These are phyloP conservation scores for Coptodon rendalli DNA, from an alignment of 2,113 vertebrate species.

Conservation along the genomic window DNA sequence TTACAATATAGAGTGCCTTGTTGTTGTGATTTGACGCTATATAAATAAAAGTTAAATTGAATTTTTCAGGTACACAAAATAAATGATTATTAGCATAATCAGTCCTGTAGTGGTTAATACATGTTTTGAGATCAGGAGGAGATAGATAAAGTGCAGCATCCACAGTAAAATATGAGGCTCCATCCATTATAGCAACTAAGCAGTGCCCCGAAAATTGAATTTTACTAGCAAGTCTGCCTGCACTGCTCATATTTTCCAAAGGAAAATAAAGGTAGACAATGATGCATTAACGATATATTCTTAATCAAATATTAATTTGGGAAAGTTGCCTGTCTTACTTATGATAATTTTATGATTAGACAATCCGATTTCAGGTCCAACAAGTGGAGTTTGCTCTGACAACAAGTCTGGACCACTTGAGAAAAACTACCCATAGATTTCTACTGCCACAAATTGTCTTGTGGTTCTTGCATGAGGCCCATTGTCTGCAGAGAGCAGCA, in stretches of 20 bases:
- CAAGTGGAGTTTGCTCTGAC: not conserved
- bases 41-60: not conserved
- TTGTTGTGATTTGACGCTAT: fast-evolving
- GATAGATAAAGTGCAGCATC: not conserved
- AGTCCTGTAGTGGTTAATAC: not conserved
- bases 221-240: not conserved
- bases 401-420: not conserved
- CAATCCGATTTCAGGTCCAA: not conserved
- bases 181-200: not conserved
- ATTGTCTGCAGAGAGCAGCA: not conserved
- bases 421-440: not conserved
- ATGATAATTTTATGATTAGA: not conserved
- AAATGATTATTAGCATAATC: not conserved
- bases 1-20: not conserved
- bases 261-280: not conserved
- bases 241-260: not conserved
- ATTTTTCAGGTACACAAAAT: not conserved
- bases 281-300: not conserved
- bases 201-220: fast-evolving
- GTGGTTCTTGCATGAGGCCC: not conserved
- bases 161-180: not conserved
- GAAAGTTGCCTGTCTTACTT: not conserved
- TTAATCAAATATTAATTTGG: not conserved
- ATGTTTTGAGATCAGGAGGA: not conserved
- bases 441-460: not conserved